These are phyloP conservation scores for Pelecanoides urinatrix DNA, from an alignment of 2,113 vertebrate genomes.

Conservation along the genomic window DNA sequence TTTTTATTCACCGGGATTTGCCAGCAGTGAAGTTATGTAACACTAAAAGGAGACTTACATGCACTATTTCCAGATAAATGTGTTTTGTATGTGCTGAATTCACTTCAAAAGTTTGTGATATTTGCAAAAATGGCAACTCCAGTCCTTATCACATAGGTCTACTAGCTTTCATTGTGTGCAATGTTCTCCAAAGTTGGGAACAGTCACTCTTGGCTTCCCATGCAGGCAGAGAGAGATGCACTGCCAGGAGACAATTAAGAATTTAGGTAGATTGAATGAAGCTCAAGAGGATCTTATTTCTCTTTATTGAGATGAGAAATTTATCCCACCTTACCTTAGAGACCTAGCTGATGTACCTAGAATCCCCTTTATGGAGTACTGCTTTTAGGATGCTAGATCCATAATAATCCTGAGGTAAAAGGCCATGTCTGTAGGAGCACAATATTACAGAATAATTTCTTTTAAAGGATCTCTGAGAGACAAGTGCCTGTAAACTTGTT, in stretches of 20 bases:
- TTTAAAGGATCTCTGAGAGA: not conserved
- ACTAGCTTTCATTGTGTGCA: not conserved
- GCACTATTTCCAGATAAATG: slow-evolving; percentile 24
- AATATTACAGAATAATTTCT: not conserved
- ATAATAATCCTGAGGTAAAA: not conserved
- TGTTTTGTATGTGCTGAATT: slow-evolving; percentile 14
- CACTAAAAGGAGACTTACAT: not conserved
- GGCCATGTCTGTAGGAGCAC: not conserved
- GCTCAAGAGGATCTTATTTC: not conserved
- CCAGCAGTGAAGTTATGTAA: not conserved
- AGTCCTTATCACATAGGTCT: not conserved
- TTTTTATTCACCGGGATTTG: slow-evolving; percentile 37
- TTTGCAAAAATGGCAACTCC: not conserved
- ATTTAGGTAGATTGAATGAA: not conserved
- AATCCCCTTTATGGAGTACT: not conserved
- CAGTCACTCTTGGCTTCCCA: not conserved
- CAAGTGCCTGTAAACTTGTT: not conserved
- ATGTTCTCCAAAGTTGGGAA: not conserved
- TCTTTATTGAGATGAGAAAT: not conserved
- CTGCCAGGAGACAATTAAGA: not conserved
- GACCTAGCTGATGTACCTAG: not conserved
- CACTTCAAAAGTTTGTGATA: slow-evolving; percentile 24
- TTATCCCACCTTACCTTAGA: not conserved
- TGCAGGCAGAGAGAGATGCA: not conserved
- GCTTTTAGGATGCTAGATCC: not conserved